Conservation (phyloP, 2,113 vertebrate genomes). For the Argyrosomus japonicus region DNA sequence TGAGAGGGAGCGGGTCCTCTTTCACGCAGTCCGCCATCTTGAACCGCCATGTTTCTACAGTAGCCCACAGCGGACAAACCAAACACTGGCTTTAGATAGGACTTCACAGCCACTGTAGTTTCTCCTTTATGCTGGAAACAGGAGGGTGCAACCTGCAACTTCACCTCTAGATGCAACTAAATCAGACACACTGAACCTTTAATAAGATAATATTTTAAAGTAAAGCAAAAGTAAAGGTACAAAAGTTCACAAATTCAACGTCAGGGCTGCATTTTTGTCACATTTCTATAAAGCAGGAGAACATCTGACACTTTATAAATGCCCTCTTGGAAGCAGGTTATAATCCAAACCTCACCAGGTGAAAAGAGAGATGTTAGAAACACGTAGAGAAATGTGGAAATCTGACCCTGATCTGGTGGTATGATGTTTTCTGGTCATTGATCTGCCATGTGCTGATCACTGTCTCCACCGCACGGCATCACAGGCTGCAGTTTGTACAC, state of each 20-base stretch:
- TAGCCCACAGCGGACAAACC: too few species aligned
- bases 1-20: too few species aligned
- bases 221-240: not conserved
- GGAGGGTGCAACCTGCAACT: too few species aligned
- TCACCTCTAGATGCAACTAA: too few species aligned
- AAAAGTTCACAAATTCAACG: not conserved
- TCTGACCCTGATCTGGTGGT: not conserved
- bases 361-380: not conserved
- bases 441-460: not conserved
- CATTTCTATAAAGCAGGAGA: not conserved
- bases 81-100: too few species aligned
- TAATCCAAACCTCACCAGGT: not conserved
- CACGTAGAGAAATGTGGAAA: not conserved
- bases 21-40: too few species aligned
- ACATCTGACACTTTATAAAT: not conserved
- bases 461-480: conserved; percentile 1
- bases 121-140: too few species aligned
- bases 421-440: not conserved
- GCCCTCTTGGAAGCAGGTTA: not conserved
- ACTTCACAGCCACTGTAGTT: too few species aligned
- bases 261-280: not conserved
- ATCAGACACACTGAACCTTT: too few species aligned
- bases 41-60: too few species aligned
- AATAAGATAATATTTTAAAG: not conserved
- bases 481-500: conserved; percentile 11